Base-by-base conservation (phyloP, 2,797 vertebrate genomes). In the Catharus ustulatus region DNA sequence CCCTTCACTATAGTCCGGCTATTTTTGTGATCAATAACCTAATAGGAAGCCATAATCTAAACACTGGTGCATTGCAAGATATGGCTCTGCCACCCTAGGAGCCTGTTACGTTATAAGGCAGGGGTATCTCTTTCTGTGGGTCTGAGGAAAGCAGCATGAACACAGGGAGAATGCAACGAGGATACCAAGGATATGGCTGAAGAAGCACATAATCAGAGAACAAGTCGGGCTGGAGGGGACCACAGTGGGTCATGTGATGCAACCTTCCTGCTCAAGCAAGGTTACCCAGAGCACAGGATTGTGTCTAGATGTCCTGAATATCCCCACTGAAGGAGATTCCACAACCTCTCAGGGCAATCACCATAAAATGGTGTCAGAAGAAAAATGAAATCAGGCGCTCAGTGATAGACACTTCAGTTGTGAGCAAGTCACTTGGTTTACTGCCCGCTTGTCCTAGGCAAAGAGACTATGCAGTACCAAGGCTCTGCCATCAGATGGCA, bases 401-500 rank as follows among this genome's bases (percentile, higher is more conserved):
- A 77, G 40, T 12, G 30, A 43, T 0, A 43, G 27, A 13, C 19
- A 4, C 3, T 58, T 79, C 10, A 12, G 32, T 42, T 19, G 21
- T 51, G 67, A 59, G n/a, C 55, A n/a, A 20, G 11, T 4, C 27
- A 1, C 10, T 40, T 7, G 24, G 15, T 42, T 38, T 36, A 23
- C 5, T 1, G 29, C 24, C 5, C 12, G 0, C 9, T 22, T 36
- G 16, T 29, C 9, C 7, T 8, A 6, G 8, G 3, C 13, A 61
- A 32, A 23, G 40, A 20, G 32, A 34, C 45, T 38, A 18, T 71
- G 93, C 72, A 95, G 75, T 94, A 34, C 68, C 29, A 32, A 20
- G 34, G 40, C 22, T 61, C 14, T 2, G 51, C 78, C 96, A 46
- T 68, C 54, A 92, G 90, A 71, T 90, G 92, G 90, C 92, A 91